A percentile compares a stretch with the other conserved stretches of the same genome.
These are phyloP conservation scores for Eulemur mongoz DNA, from an alignment of 2,797 vertebrate species.

Conservation along the genomic window DNA sequence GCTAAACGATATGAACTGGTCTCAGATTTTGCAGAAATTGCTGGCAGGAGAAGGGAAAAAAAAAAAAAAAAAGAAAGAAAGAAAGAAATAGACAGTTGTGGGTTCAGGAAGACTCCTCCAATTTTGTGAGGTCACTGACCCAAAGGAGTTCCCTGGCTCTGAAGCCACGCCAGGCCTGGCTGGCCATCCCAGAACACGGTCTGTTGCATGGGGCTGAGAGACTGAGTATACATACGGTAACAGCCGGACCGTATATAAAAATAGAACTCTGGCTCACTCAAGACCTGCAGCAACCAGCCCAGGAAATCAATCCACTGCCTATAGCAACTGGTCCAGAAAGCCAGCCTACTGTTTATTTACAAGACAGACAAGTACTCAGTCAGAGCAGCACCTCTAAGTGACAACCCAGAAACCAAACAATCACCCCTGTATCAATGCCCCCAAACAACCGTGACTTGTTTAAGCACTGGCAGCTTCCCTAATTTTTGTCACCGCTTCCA, in stretches of 20 bases:
- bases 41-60: too few relatives aligned
- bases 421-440: background rate
- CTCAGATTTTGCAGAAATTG: background rate
- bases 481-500: background rate
- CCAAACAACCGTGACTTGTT: background rate
- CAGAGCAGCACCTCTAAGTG: background rate
- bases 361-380: too few relatives aligned
- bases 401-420: background rate
- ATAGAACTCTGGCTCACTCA: background rate
- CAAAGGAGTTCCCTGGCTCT: too few relatives aligned
- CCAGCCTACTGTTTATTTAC: background rate
- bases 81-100: background rate
- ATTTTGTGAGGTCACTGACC: background rate
- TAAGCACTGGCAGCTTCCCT: background rate
- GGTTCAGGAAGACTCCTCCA: background rate
- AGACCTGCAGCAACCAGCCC: background rate
- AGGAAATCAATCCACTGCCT: background rate
- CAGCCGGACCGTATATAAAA: background rate
- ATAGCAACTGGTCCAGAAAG: background rate
- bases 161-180: background rate
- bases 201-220: background rate
- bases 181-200: too few relatives aligned
- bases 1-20: background rate
- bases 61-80: too few relatives aligned
- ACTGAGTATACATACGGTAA: background rate